phyloP scores from a whole-genome alignment of 2,113 vertebrate genomes.

The Hemibagrus wyckioides region DNA sequence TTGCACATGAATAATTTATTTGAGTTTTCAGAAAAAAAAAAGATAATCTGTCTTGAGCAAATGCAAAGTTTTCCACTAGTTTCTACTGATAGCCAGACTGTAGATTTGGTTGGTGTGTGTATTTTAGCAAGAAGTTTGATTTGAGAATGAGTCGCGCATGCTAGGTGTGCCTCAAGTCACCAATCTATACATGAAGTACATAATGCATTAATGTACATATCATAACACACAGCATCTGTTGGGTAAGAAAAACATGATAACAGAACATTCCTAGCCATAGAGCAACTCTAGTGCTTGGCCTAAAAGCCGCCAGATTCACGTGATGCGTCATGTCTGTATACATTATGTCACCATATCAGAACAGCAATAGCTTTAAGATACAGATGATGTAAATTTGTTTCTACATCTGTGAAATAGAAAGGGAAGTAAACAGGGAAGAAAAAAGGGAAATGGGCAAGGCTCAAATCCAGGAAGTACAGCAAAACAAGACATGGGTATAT shows the following conservation, averaged over 20 bases:
- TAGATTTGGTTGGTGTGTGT: background rate
- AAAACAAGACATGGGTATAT: background rate
- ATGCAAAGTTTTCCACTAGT: background rate
- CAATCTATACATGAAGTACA: background rate
- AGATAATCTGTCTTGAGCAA: background rate
- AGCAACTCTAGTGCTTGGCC: background rate
- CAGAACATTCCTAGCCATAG: background rate
- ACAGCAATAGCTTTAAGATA: background rate
- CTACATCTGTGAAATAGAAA: too few species aligned
- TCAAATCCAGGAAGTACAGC: background rate
- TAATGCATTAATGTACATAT: background rate
- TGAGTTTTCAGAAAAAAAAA: background rate
- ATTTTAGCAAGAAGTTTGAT: background rate
- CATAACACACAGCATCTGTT: background rate
- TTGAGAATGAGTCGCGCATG: background rate
- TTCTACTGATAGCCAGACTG: background rate
- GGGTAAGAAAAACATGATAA: background rate
- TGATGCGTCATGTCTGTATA: background rate
- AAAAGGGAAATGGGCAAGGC: background rate
- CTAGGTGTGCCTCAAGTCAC: background rate
- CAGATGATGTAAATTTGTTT: background rate
- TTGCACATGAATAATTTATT: background rate
- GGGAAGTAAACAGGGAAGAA: background rate
- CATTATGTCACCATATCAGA: background rate
- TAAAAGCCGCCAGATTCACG: background rate